phyloP scores from a whole-genome alignment of 2,888 invertebrate genomes.

The Zootermopsis nevadensis region DNA sequence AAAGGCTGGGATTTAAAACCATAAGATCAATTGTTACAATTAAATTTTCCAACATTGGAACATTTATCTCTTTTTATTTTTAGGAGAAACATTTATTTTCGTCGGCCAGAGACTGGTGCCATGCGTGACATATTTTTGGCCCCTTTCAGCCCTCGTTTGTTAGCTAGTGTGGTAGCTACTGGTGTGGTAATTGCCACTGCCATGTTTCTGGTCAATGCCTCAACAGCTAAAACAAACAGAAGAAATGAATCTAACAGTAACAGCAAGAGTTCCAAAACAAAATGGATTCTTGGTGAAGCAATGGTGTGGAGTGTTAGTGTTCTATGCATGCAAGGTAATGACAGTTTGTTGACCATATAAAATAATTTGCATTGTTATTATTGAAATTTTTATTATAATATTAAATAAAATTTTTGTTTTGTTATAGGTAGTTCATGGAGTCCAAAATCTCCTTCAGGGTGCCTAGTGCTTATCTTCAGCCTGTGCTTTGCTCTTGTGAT shows the following conservation, averaged over 20 bases:
- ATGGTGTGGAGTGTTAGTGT: constrained; percentile 73
- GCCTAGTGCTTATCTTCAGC: constrained; percentile 69
- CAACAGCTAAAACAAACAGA: constrained; percentile 53
- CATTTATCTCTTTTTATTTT: not conserved
- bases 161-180: constrained; percentile 68
- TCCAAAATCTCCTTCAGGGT: constrained; percentile 69
- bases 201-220: constrained; percentile 65
- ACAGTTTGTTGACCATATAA: not conserved
- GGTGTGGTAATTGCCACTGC: constrained; percentile 65
- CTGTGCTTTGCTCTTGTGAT: constrained; percentile 72
- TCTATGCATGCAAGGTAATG: constrained; percentile 73
- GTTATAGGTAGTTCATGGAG: constrained; percentile 70
- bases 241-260: not conserved
- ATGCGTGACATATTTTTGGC: constrained; percentile 73
- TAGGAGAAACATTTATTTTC: constrained; percentile 74
- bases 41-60: not conserved
- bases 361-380: no score
- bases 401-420: not conserved
- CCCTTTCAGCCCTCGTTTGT: constrained; percentile 69
- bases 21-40: no score
- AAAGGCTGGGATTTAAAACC: no score
- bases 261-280: not conserved
- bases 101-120: constrained; percentile 71
- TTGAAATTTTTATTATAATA: no score
- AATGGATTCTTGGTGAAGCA: constrained; percentile 66